phyloP scores from a whole-genome alignment of 2,113 vertebrate species.

The Paramormyrops kingsleyae region DNA sequence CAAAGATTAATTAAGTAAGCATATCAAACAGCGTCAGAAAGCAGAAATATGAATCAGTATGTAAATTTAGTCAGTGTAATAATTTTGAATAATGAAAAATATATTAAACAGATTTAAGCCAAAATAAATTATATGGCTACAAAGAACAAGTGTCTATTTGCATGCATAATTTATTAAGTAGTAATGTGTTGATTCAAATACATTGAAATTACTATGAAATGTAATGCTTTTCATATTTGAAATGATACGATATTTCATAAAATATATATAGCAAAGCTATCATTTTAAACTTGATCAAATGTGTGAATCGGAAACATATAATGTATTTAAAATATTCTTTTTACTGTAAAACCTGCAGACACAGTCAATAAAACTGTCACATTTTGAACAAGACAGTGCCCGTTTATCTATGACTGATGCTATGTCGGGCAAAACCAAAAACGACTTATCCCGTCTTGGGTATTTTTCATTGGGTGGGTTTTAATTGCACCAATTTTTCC shows the following conservation, averaged over 20 bases:
- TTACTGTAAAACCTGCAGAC: background rate
- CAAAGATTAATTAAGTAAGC: slow-evolving; percentile 24
- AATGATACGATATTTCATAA: background rate
- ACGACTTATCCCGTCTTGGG: slow-evolving; percentile 20
- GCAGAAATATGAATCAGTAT: slow-evolving; percentile 22
- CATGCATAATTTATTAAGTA: slow-evolving; percentile 21
- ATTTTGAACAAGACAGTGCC: background rate
- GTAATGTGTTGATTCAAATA: slow-evolving; percentile 18
- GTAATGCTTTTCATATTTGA: slow-evolving; percentile 14
- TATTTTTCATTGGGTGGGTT: slow-evolving; percentile 28
- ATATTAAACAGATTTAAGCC: slow-evolving; percentile 33
- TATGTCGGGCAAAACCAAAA: background rate
- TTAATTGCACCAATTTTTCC: slow-evolving; percentile 26
- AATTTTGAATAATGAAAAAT: slow-evolving; percentile 27
- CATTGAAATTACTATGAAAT: slow-evolving; percentile 15
- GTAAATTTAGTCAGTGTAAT: slow-evolving; percentile 25
- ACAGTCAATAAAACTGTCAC: background rate
- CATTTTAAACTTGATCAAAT: background rate
- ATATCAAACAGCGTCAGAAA: slow-evolving; percentile 19
- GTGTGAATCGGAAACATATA: background rate
- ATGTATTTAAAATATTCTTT: background rate
- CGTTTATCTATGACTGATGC: background rate
- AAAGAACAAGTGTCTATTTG: slow-evolving; percentile 23
- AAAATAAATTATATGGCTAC: slow-evolving; percentile 39
- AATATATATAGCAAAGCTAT: background rate